Conservation (phyloP, 2,888 invertebrate genomes). For the Masnerella sp. region DNA sequence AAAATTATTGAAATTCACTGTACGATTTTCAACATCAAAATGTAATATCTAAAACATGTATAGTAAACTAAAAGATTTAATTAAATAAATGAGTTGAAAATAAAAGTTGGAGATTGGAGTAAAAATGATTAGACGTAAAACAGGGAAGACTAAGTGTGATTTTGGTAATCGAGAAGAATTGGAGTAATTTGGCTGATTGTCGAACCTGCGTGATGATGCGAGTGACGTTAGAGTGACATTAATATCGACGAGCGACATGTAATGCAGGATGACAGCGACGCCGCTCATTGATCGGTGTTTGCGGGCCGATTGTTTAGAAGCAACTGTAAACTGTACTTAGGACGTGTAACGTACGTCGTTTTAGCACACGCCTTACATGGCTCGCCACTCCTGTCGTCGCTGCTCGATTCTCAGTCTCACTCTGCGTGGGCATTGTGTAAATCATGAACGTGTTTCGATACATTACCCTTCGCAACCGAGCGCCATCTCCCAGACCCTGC, state of each 20-base stretch:
- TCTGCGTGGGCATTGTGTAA: slow-evolving; percentile 47
- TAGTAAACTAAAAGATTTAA: too few species aligned
- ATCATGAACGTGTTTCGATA: slow-evolving; percentile 30
- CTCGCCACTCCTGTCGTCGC: slow-evolving; percentile 46
- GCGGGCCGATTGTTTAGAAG: slow-evolving; percentile 27
- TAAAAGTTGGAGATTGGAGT: too few species aligned
- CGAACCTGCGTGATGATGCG: slow-evolving; percentile 24
- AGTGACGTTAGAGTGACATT: slow-evolving; percentile 10
- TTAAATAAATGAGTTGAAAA: too few species aligned
- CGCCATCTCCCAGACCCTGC: too few species aligned
- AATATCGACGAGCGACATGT: slow-evolving; percentile 23
- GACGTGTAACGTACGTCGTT: slow-evolving; percentile 22
- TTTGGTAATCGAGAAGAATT: too few species aligned
- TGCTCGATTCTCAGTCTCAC: slow-evolving; percentile 29
- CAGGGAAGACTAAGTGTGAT: too few species aligned
- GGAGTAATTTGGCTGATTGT: too few species aligned
- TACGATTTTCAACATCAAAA: too few species aligned
- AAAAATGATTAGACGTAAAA: too few species aligned
- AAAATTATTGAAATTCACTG: too few species aligned
- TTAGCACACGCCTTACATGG: slow-evolving; percentile 51
- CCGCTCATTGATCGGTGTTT: slow-evolving; percentile 27
- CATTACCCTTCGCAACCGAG: slow-evolving; percentile 14
- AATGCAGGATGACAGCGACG: slow-evolving; percentile 20
- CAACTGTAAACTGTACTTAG: slow-evolving; percentile 37
- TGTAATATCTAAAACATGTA: too few species aligned